A percentile compares a stretch with the other conserved stretches of the same genome.
Conservation (phyloP, 1,140 invertebrate genomes). For the Drosophila dunni region DNA sequence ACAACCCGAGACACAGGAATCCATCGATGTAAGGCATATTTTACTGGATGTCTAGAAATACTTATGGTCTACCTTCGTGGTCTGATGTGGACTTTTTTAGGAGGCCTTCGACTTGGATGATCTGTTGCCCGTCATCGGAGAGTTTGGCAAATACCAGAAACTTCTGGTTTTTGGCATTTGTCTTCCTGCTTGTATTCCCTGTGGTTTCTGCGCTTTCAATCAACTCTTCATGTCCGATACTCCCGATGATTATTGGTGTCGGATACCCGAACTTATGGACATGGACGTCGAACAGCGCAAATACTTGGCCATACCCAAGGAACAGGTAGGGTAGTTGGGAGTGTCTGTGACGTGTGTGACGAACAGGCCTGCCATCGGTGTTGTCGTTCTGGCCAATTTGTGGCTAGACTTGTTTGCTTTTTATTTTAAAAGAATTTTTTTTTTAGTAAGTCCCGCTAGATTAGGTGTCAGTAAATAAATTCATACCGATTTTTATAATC, state of each 20-base stretch:
- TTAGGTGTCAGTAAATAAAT: too few relatives aligned
- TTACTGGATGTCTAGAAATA: background rate
- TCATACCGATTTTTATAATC: too few relatives aligned
- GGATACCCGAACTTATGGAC: constrained; percentile 88
- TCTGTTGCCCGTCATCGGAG: constrained; percentile 92
- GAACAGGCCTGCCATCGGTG: too few relatives aligned
- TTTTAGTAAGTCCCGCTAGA: too few relatives aligned
- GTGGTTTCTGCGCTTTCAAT: constrained; percentile 95
- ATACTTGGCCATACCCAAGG: constrained; percentile 88
- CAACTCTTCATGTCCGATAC: constrained; percentile 94
- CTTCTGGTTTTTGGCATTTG: constrained; percentile 94
- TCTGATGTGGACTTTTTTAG: constrained; percentile 60
- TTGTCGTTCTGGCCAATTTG: too few relatives aligned
- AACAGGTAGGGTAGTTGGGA: constrained; percentile 61
- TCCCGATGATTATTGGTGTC: constrained; percentile 92
- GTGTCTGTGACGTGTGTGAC: background rate
- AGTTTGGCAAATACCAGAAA: constrained; percentile 95
- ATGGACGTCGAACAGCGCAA: constrained; percentile 87
- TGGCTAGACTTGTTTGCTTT: too few relatives aligned
- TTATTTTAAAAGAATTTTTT: too few relatives aligned
- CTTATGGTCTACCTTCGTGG: background rate
- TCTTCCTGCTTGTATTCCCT: constrained; percentile 93
- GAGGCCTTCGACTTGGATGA: constrained; percentile 92
- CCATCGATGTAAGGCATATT: constrained; percentile 55
- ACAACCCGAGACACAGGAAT: constrained; percentile 53